phyloP scores from a whole-genome alignment of 2,888 invertebrate genomes.

The Lobophora halterata region DNA sequence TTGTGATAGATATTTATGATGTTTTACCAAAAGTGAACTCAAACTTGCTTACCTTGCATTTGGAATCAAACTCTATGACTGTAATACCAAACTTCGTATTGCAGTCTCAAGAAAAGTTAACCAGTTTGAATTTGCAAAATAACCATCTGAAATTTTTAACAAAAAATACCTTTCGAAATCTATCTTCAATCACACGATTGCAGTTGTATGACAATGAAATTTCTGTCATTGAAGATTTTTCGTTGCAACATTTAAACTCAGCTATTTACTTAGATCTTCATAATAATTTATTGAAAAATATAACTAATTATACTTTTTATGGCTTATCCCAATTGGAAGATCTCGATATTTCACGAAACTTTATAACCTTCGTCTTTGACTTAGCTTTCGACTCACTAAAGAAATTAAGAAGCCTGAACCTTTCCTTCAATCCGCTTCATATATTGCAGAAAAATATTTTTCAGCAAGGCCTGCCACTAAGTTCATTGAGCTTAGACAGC shows the following conservation, averaged over 20 bases:
- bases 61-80: slow-evolving; percentile 88
- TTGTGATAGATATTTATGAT: slow-evolving; percentile 87
- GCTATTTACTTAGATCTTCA: slow-evolving; percentile 90
- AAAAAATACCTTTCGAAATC: slow-evolving; percentile 86
- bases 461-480: slow-evolving; percentile 87
- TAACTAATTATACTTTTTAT: slow-evolving; percentile 87
- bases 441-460: slow-evolving; percentile 87
- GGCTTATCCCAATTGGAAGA: slow-evolving; percentile 90
- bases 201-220: slow-evolving; percentile 91
- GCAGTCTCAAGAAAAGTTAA: slow-evolving; percentile 88
- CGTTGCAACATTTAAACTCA: slow-evolving; percentile 88
- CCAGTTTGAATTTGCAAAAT: slow-evolving; percentile 90
- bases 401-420: slow-evolving; percentile 87
- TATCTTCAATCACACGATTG: slow-evolving; percentile 86
- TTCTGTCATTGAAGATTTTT: slow-evolving; percentile 88
- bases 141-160: slow-evolving; percentile 88
- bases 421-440: slow-evolving; percentile 88
- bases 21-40: slow-evolving; percentile 87
- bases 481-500: slow-evolving; percentile 86
- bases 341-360: slow-evolving; percentile 87
- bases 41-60: slow-evolving; percentile 86
- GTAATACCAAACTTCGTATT: slow-evolving; percentile 88
- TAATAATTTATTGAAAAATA: slow-evolving; percentile 85
- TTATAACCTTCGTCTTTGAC: slow-evolving; percentile 84
- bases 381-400: slow-evolving; percentile 89